Evolutionary conservation across 2,113 vertebrate genomes (phyloP), one percentile per base, ranked within the genome.

Genomic region (Elephas maximus): DNA sequence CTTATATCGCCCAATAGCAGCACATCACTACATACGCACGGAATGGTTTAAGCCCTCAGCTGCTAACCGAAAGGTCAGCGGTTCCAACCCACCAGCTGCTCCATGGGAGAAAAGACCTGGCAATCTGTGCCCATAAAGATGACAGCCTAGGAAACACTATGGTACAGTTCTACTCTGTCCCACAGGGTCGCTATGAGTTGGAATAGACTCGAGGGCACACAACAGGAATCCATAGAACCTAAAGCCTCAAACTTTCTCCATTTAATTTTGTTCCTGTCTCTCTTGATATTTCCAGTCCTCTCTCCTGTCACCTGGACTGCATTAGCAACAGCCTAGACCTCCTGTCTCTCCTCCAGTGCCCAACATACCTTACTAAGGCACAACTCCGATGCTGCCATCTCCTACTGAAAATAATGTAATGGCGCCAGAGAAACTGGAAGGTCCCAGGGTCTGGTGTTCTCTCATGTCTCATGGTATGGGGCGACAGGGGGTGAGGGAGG

Each of bases 171-270:
- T 57, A 57, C 12, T 57, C 15, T 57, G 12, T 57, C 53, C 53
- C 15, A 57, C 11, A 57, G 53, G 53, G 15, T 57, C 15, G 53
- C 53, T 57, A 57, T 57, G 53, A 57, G 53, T 57, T 12, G 11
- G 53, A 57, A 12, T 57, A 57, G 53, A 12, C 53, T 57, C 53
- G 14, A 57, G 53, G 53, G 53, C 53, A 57, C 53, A 62, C 60
- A 62, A 62, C 60, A 1, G 23, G 20, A 74, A 82, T 41, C 77
- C 48, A 23, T 23, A n/a, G 65, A 14, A 60, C 28, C 5, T 3
- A 18, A 18, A 57, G 24, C 60, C 24, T 26, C 5, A 6, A 0
- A 28, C 41, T 2, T 6, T 2, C n/a, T 79, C 2, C 0, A 76
- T 71, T 48, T 11, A 33, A 37, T 63, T 76, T 5, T 1, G 37